phyloP scores from a whole-genome alignment of 37 sponge, comb jelly and placozoan species.

The Eunapius fragilis region DNA sequence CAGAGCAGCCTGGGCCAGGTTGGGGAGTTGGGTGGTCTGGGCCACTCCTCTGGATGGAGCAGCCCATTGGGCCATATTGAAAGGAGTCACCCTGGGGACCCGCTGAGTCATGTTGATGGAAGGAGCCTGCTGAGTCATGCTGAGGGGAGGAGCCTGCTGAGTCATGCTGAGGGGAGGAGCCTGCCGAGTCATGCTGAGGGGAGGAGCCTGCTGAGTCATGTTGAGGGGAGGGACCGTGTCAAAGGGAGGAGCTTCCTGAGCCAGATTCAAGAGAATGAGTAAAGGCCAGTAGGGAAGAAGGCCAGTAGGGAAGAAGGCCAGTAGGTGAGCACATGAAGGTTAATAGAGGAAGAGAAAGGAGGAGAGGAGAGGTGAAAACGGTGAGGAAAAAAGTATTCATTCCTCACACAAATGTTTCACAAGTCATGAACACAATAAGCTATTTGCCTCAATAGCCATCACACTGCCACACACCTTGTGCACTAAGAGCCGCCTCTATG shows the following conservation, averaged over 20 bases:
- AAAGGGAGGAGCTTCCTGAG: neutral
- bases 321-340: too few species aligned
- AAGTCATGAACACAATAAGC: too few species aligned
- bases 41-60: neutral
- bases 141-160: neutral
- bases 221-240: neutral
- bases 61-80: neutral
- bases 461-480: too few species aligned
- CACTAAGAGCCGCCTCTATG: too few species aligned
- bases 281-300: too few species aligned
- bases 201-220: neutral
- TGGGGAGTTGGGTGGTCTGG: slow-evolving; percentile 37
- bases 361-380: too few species aligned
- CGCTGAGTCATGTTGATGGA: neutral
- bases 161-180: neutral
- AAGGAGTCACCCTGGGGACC: neutral
- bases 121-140: neutral
- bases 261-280: neutral
- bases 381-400: too few species aligned
- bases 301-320: too few species aligned
- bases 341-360: too few species aligned
- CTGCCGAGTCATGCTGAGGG: neutral
- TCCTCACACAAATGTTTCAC: too few species aligned
- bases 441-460: too few species aligned
- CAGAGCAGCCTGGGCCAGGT: slow-evolving; percentile 56